Percentiles rank a stretch among this genome's conserved stretches.
phyloP scores from a whole-genome alignment of 2,888 invertebrate genomes.

The Andrena flavipes region DNA sequence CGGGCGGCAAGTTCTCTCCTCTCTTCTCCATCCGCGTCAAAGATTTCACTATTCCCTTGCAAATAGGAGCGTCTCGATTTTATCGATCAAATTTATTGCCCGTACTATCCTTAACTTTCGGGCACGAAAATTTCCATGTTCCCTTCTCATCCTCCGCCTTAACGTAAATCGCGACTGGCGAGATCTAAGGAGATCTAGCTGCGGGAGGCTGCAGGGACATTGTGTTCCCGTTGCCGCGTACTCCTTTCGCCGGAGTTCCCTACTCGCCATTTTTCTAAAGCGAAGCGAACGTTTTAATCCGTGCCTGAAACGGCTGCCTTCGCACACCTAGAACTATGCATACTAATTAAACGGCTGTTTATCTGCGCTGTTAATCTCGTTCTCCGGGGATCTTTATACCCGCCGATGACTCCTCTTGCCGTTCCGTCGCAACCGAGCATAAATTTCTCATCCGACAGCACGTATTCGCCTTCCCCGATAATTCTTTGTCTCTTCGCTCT shows the following conservation, averaged over 20 bases:
- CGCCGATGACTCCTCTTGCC: slow-evolving; percentile 5
- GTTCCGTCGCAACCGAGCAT: neutral
- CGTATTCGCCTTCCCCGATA: too few relatives aligned
- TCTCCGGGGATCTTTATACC: slow-evolving; percentile 10
- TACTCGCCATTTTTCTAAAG: slow-evolving; percentile 12
- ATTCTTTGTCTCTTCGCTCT: too few relatives aligned
- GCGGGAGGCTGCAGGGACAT: neutral
- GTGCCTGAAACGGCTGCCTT: neutral
- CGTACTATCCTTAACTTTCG: neutral
- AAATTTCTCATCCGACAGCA: neutral
- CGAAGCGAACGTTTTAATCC: slow-evolving; percentile 12
- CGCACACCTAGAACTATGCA: slow-evolving; percentile 44
- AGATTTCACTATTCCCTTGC: neutral
- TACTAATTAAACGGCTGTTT: slow-evolving; percentile 52
- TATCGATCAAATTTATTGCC: slow-evolving; percentile 31
- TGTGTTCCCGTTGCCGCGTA: neutral
- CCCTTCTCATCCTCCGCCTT: neutral
- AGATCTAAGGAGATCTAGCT: neutral
- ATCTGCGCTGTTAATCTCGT: slow-evolving; percentile 51
- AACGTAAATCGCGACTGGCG: neutral
- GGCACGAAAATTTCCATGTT: neutral
- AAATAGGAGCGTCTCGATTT: slow-evolving; percentile 28
- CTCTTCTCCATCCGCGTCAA: neutral
- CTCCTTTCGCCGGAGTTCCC: neutral
- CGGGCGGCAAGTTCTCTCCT: neutral